Evolutionary conservation across 2,888 invertebrate genomes (phyloP).

Genomic region (Rhagium mordax): DNA sequence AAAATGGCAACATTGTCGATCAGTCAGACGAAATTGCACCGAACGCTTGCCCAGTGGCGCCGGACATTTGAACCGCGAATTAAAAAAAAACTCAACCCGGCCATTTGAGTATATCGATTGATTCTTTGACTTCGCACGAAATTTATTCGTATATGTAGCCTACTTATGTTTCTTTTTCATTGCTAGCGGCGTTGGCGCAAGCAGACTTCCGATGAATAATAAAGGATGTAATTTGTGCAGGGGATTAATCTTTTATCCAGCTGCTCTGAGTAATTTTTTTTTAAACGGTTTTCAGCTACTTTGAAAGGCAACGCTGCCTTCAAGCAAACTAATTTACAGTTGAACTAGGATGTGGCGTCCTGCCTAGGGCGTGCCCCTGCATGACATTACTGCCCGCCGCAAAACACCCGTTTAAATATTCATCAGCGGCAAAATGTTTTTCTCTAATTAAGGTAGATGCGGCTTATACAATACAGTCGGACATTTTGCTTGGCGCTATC

Average conservation of each 20-base stretch:
- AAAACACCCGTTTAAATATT: constrained; percentile 7
- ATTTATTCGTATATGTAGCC: too few relatives aligned
- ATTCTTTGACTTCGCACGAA: too few relatives aligned
- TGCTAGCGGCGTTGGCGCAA: background rate
- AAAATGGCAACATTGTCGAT: too few relatives aligned
- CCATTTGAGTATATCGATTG: too few relatives aligned
- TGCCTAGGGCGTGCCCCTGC: background rate
- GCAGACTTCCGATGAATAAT: background rate
- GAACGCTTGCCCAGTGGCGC: too few relatives aligned
- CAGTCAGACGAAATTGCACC: too few relatives aligned
- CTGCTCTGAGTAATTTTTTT: background rate
- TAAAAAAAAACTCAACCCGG: too few relatives aligned
- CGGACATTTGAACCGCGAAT: too few relatives aligned
- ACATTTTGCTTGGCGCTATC: background rate
- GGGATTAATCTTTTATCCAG: background rate
- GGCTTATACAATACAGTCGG: background rate
- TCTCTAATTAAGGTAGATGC: background rate
- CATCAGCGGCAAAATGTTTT: background rate
- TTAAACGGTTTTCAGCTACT: background rate
- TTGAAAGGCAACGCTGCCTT: background rate
- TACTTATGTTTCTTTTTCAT: background rate
- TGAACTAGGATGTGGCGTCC: constrained; percentile 1
- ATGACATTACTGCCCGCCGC: background rate
- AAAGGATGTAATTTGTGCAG: background rate
- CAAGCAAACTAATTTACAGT: background rate